Conservation (phyloP, 1,140 invertebrate species). For the Camponotus pennsylvanicus region DNA sequence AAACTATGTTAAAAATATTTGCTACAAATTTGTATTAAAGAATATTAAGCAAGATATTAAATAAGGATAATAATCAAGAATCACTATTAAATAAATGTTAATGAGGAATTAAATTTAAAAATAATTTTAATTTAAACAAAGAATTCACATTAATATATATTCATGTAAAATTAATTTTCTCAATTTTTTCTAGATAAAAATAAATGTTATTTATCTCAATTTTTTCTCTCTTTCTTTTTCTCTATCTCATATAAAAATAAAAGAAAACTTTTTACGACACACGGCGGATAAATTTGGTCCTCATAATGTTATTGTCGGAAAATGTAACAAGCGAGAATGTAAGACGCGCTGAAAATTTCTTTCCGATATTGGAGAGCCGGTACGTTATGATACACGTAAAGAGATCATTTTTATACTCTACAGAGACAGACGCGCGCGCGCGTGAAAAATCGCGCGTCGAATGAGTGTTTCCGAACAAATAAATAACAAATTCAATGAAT, state of each 20-base stretch:
- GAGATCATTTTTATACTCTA: constrained; percentile 41
- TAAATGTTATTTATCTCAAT: background rate
- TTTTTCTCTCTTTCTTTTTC: background rate
- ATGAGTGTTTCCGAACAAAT: constrained; percentile 54
- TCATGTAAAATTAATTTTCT: no score
- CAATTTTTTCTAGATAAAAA: background rate
- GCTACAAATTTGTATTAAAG: background rate
- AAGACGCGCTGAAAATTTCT: constrained; percentile 50
- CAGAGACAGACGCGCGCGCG: background rate
- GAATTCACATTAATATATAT: background rate
- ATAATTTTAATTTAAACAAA: background rate
- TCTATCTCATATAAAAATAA: constrained; percentile 7
- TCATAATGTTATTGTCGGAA: constrained; percentile 33
- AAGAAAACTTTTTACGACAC: constrained; percentile 5
- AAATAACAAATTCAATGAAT: constrained; percentile 52
- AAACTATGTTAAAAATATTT: background rate
- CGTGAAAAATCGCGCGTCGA: constrained; percentile 36
- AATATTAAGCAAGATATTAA: background rate
- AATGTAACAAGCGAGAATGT: constrained; percentile 18
- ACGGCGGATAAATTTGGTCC: background rate
- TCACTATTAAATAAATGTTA: background rate
- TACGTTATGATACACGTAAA: constrained; percentile 15
- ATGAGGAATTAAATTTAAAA: background rate
- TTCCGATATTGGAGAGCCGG: constrained; percentile 35
- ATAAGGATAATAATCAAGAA: background rate